Evolutionary conservation across 2,888 invertebrate genomes (phyloP).

Genomic region (Criorhina ranunculi): DNA sequence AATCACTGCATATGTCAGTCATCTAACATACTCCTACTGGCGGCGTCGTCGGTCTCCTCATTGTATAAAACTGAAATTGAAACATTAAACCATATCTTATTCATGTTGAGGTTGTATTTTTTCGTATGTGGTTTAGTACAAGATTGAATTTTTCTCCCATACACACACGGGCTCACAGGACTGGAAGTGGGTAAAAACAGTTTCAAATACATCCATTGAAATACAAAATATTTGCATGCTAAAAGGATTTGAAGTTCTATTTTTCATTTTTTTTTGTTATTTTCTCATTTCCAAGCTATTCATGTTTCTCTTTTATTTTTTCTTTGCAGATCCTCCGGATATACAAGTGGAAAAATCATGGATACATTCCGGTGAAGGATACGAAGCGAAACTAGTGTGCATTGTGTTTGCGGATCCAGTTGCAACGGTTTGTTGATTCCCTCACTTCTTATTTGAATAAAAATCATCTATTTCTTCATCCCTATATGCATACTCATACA

Average conservation of each 20-base stretch:
- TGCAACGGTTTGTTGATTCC: conserved; percentile 86
- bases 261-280: conserved; percentile 21
- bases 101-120: conserved; percentile 67
- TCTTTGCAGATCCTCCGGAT: conserved; percentile 88
- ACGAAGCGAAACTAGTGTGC: conserved; percentile 88
- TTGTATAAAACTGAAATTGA: conserved; percentile 70
- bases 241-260: conserved; percentile 65
- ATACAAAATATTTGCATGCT: conserved; percentile 76
- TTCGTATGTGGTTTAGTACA: conserved; percentile 48
- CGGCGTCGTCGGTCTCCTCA: conserved; percentile 33
- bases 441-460: conserved; percentile 66
- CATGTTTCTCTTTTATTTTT: conserved; percentile 50
- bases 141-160: conserved; percentile 67
- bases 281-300: conserved; percentile 58
- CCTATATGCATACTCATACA: neutral
- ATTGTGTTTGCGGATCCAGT: conserved; percentile 89
- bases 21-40: conserved; percentile 48
- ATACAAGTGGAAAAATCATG: conserved; percentile 89
- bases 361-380: conserved; percentile 90
- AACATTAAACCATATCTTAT: conserved; percentile 75
- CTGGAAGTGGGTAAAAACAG: conserved; percentile 27
- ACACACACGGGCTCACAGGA: conserved; percentile 11
- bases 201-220: conserved; percentile 69
- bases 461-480: conserved; percentile 55
- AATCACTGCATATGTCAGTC: conserved; percentile 69